These are phyloP conservation scores for Daktulosphaira vitifoliae DNA, from an alignment of 1,140 invertebrate genomes.

Conservation along the genomic window DNA sequence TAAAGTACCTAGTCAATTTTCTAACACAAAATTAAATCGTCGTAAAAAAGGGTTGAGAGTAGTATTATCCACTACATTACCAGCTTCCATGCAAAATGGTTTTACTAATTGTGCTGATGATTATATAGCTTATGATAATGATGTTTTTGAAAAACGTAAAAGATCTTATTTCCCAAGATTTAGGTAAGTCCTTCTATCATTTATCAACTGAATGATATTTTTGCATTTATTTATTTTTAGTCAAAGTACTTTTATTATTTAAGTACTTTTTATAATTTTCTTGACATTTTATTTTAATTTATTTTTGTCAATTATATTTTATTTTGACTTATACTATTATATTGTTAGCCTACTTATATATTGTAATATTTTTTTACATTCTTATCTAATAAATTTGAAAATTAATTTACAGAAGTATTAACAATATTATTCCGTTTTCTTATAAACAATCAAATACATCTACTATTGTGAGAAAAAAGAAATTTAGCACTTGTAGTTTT, in stretches of 20 bases:
- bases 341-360: background rate
- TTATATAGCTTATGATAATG: conserved; percentile 8
- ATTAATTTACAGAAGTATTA: background rate
- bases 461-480: background rate
- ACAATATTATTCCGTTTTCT: background rate
- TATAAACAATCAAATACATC: background rate
- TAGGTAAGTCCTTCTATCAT: background rate
- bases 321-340: background rate
- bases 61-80: background rate
- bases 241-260: no score
- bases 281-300: background rate
- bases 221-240: no score
- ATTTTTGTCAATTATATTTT: background rate
- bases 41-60: conserved; percentile 4
- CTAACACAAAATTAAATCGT: conserved; percentile 7
- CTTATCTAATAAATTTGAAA: background rate
- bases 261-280: background rate
- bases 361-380: background rate
- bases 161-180: background rate
- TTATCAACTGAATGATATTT: background rate
- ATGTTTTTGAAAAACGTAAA: background rate
- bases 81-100: conserved; percentile 1
- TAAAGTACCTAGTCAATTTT: conserved; percentile 61
- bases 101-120: conserved; percentile 8
- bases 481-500: conserved; percentile 23